phyloP scores from a whole-genome alignment of 2,888 invertebrate genomes.

The Pammene aurita region DNA sequence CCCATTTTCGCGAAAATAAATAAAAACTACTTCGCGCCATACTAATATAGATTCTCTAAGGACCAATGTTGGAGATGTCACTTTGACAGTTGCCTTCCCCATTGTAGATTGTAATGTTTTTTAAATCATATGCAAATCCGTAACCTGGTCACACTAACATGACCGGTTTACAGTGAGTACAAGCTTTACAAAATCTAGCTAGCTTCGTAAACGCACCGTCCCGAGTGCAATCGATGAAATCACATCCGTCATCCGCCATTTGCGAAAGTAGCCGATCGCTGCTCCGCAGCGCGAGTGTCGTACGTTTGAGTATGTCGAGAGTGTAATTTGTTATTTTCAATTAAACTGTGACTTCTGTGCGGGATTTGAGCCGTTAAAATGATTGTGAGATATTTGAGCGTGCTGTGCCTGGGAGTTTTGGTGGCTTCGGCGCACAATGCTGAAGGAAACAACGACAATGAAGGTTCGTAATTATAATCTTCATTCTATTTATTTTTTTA shows the following conservation, averaged over 20 bases:
- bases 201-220: slow-evolving; percentile 65
- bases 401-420: slow-evolving; percentile 79
- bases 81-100: no score
- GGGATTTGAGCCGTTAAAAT: slow-evolving; percentile 73
- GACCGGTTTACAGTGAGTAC: slow-evolving; percentile 2
- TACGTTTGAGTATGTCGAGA: slow-evolving; percentile 72
- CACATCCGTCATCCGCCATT: slow-evolving; percentile 83
- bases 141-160: slow-evolving; percentile 24
- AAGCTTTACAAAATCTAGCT: slow-evolving; percentile 44
- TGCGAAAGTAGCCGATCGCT: slow-evolving; percentile 77
- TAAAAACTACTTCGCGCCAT: no score
- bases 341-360: slow-evolving; percentile 77
- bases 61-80: no score
- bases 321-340: slow-evolving; percentile 72
- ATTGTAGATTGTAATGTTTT: no score
- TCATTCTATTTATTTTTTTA: slow-evolving; percentile 65
- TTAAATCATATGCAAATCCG: no score
- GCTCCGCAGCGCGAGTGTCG: slow-evolving; percentile 76
- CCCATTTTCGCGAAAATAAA: no score
- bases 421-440: slow-evolving; percentile 75
- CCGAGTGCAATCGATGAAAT: slow-evolving; percentile 79
- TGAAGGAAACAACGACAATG: slow-evolving; percentile 80
- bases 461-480: slow-evolving; percentile 65
- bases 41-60: no score
- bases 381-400: slow-evolving; percentile 82